These are phyloP conservation scores for Enteromius treurensis DNA, from an alignment of 2,797 vertebrate genomes.

Conservation along the genomic window DNA sequence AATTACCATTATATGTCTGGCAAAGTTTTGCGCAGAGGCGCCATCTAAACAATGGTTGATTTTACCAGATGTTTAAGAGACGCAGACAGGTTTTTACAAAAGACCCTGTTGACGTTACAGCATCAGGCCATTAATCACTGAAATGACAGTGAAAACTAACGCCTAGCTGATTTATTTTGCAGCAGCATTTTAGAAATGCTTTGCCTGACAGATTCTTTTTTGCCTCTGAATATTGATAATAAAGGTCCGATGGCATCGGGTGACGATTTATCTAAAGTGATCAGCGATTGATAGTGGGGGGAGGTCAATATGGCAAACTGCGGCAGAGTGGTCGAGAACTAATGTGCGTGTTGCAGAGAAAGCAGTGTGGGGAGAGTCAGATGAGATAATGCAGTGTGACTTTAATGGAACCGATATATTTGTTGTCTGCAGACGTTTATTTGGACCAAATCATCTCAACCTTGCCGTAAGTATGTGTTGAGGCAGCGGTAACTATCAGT, in stretches of 20 bases:
- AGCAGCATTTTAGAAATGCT: background rate
- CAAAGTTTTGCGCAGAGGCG: conserved; percentile 26
- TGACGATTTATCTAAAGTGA: conserved; percentile 8
- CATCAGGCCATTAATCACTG: conserved; percentile 28
- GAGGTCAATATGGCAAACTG: conserved; percentile 70
- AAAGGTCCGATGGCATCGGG: background rate
- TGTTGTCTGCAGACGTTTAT: conserved; percentile 64
- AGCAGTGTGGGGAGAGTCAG: conserved; percentile 48
- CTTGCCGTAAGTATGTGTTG: conserved; percentile 68
- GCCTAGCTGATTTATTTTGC: background rate
- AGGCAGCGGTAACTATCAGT: conserved; percentile 69
- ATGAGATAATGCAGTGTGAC: conserved; percentile 42
- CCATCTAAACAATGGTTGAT: background rate
- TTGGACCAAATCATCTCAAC: conserved; percentile 48
- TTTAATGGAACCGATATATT: conserved; percentile 60
- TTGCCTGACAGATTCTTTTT: background rate
- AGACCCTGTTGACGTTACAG: conserved; percentile 10
- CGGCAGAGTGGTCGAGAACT: conserved; percentile 66
- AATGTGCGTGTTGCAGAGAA: conserved; percentile 52
- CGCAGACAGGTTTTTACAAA: background rate
- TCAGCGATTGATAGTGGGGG: conserved; percentile 26
- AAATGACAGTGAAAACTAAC: conserved; percentile 11
- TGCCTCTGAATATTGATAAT: background rate
- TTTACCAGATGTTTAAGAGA: background rate
- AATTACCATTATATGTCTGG: conserved; percentile 25